phyloP scores from a whole-genome alignment of 2,888 invertebrate species.

The Blomia tropicalis region DNA sequence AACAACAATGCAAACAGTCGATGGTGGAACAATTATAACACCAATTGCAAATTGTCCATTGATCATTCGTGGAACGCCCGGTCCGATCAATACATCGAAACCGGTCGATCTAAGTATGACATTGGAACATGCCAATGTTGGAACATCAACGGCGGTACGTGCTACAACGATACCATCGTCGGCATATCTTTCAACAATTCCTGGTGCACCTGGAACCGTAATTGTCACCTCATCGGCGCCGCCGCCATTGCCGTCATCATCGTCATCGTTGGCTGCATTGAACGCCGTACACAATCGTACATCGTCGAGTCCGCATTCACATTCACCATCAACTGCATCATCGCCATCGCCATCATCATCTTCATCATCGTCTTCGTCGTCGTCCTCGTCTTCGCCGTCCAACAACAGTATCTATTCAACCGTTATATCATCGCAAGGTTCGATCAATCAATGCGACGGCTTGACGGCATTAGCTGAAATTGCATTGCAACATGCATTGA shows the following conservation, averaged over 20 bases:
- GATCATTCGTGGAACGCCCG: not conserved
- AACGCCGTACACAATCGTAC: not conserved
- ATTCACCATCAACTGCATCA: not conserved
- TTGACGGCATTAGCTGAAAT: slow-evolving; percentile 24
- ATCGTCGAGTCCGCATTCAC: not conserved
- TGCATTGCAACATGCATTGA: slow-evolving; percentile 19
- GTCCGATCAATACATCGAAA: not conserved
- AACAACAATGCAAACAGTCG: not conserved
- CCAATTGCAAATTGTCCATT: too few relatives aligned
- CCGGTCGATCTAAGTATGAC: slow-evolving; percentile 6
- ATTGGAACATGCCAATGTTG: not conserved
- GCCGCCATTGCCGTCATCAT: not conserved
- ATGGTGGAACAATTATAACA: not conserved
- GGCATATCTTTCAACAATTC: not conserved
- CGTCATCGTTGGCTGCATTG: not conserved
- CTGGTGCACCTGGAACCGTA: not conserved
- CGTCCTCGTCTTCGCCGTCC: not conserved
- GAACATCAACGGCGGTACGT: not conserved
- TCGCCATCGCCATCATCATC: not conserved
- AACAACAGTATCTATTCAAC: not conserved
- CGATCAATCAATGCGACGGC: slow-evolving; percentile 20
- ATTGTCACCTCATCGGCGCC: not conserved
- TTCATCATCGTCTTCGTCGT: not conserved
- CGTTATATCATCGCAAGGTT: not conserved
- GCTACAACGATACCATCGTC: not conserved